A percentile compares a stretch with the other conserved stretches of the same genome.
Evolutionary conservation across 2,888 invertebrate species (phyloP).

Genomic region (Sphaerophoria taeniata): DNA sequence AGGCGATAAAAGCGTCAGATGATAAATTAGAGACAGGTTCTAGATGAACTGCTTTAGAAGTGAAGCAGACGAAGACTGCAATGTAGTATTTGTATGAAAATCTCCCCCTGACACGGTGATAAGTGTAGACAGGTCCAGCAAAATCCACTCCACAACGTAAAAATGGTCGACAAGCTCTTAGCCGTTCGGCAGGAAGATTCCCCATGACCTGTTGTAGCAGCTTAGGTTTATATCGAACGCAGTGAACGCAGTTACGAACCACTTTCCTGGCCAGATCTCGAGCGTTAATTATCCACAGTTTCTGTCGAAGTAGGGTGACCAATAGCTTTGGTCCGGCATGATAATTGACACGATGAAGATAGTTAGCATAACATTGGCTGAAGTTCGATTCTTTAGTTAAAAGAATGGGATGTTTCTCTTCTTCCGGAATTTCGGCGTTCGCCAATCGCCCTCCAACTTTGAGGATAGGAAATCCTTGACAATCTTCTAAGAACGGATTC

Average conservation of each 20-base stretch:
- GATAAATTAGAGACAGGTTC: slow-evolving; percentile 60
- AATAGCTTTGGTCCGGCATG: slow-evolving; percentile 66
- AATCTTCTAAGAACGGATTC: slow-evolving; percentile 51
- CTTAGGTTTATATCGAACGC: too few species aligned
- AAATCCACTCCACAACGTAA: slow-evolving; percentile 63
- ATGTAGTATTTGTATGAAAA: slow-evolving; percentile 53
- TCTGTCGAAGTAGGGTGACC: slow-evolving; percentile 44
- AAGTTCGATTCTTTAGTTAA: slow-evolving; percentile 16
- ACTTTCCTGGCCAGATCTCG: slow-evolving; percentile 49
- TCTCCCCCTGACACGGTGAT: slow-evolving; percentile 52
- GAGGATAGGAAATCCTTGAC: slow-evolving; percentile 7
- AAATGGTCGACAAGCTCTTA: slow-evolving; percentile 52
- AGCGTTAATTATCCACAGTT: slow-evolving; percentile 57
- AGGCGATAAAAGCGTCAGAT: slow-evolving; percentile 54
- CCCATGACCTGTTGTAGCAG: slow-evolving; percentile 58
- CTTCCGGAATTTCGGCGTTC: not conserved
- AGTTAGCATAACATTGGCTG: slow-evolving; percentile 16
- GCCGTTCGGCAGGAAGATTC: slow-evolving; percentile 17
- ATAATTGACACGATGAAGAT: slow-evolving; percentile 59
- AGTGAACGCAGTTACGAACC: too few species aligned
- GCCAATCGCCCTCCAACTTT: slow-evolving; percentile 52
- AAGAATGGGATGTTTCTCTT: slow-evolving; percentile 16
- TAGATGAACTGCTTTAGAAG: slow-evolving; percentile 56
- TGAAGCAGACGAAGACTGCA: slow-evolving; percentile 35
- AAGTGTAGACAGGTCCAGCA: slow-evolving; percentile 41